A percentile compares a stretch with the other conserved stretches of the same genome.
These are phyloP conservation scores for Clavelina lepadiformis DNA, from an alignment of 23 tunicate genomes.

Conservation along the genomic window DNA sequence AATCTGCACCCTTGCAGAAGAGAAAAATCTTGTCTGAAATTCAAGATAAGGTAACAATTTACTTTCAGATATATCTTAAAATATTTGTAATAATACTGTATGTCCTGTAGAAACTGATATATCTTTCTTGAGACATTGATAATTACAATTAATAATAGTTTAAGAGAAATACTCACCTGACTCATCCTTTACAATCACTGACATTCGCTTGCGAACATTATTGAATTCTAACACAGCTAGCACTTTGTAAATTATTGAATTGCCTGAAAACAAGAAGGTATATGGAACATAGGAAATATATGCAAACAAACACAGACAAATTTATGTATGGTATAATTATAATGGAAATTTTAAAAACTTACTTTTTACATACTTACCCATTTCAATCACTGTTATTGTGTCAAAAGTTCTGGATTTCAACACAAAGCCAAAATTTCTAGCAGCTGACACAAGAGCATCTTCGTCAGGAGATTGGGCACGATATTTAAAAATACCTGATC, in stretches of 20 bases:
- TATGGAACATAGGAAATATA: neutral
- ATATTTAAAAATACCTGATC: slow-evolving; percentile 38
- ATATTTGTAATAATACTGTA: neutral
- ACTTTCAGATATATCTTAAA: too few species aligned
- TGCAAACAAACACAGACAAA: too few species aligned
- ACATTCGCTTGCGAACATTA: slow-evolving; percentile 93
- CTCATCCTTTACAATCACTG: slow-evolving; percentile 62
- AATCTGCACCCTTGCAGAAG: slow-evolving; percentile 96
- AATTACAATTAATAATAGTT: too few species aligned
- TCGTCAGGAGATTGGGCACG: slow-evolving; percentile 99
- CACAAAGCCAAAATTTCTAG: slow-evolving; percentile 96
- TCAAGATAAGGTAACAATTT: neutral
- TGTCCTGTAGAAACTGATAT: neutral
- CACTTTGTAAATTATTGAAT: slow-evolving; percentile 59
- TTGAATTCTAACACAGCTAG: slow-evolving; percentile 83
- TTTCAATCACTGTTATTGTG: slow-evolving; percentile 83
- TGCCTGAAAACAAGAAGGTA: slow-evolving; percentile 21
- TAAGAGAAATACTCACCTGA: too few species aligned
- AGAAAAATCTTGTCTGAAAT: slow-evolving; percentile 51
- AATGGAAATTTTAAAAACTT: neutral
- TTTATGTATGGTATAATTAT: neutral
- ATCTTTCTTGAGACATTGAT: neutral
- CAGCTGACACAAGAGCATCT: slow-evolving; percentile 93
- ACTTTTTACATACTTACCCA: slow-evolving; percentile 30
- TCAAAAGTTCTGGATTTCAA: slow-evolving; percentile 74